Evolutionary conservation across 2,888 invertebrate genomes (phyloP).

Genomic region (Sesia bembeciformis): DNA sequence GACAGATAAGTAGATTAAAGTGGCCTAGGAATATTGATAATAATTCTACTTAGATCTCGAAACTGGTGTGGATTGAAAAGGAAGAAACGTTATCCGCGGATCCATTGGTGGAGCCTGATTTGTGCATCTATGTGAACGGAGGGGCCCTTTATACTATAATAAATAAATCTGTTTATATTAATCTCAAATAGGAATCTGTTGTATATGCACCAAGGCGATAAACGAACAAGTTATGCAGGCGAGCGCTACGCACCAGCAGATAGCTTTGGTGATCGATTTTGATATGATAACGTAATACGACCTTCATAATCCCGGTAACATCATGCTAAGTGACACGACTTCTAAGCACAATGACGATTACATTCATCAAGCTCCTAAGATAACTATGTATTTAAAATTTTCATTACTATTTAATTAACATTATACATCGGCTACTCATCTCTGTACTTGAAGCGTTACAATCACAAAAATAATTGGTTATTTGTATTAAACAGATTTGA

Average conservation of each 20-base stretch:
- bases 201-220: background rate
- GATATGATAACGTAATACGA: slow-evolving; percentile 24
- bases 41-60: too few species aligned
- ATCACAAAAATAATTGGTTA: slow-evolving; percentile 42
- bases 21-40: too few species aligned
- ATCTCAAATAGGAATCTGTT: background rate
- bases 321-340: slow-evolving; percentile 61
- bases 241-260: background rate
- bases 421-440: slow-evolving; percentile 59
- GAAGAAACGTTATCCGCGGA: too few species aligned
- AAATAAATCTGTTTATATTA: background rate
- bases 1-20: too few species aligned
- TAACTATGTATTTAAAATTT: slow-evolving; percentile 46
- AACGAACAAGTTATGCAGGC: background rate
- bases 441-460: slow-evolving; percentile 60
- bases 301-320: slow-evolving; percentile 51
- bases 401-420: slow-evolving; percentile 54
- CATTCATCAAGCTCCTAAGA: slow-evolving; percentile 69
- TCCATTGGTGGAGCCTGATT: too few species aligned
- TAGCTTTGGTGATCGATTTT: background rate
- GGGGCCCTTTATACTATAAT: too few species aligned
- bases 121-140: too few species aligned
- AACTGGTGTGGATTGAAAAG: too few species aligned
- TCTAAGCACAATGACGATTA: slow-evolving; percentile 73
- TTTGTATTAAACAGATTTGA: slow-evolving; percentile 6